Conservation (phyloP, 2,888 invertebrate species). For the Xestoiulus laeticollis region DNA sequence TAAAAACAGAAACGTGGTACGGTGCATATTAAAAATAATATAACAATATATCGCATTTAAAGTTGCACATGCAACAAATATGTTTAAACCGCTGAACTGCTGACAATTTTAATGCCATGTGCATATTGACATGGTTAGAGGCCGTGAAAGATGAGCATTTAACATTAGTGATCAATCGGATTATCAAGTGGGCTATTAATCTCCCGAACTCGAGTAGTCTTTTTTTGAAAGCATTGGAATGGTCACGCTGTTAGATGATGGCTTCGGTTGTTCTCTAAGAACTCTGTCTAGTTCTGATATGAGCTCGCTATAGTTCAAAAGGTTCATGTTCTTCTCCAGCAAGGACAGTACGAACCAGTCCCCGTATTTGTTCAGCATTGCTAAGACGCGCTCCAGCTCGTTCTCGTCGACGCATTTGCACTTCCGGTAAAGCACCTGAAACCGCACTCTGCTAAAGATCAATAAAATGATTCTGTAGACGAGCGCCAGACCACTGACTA, state of each 20-base stretch:
- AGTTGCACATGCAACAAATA: too few relatives aligned
- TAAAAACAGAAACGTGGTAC: too few relatives aligned
- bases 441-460: neutral
- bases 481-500: slow-evolving; percentile 83
- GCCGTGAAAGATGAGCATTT: too few relatives aligned
- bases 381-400: slow-evolving; percentile 51
- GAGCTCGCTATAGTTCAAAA: neutral
- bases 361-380: slow-evolving; percentile 55
- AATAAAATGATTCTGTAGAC: slow-evolving; percentile 80
- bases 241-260: neutral
- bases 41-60: too few relatives aligned
- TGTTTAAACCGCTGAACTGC: too few relatives aligned
- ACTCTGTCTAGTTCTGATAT: neutral
- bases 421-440: neutral
- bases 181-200: neutral
- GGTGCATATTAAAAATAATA: too few relatives aligned
- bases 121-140: too few relatives aligned
- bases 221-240: neutral
- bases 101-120: too few relatives aligned
- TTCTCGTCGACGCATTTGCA: slow-evolving; percentile 48
- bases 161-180: neutral
- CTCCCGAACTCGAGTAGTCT: neutral
- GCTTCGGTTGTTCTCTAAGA: neutral
- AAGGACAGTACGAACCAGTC: slow-evolving; percentile 58
- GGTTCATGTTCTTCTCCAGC: slow-evolving; percentile 56